phyloP scores from a whole-genome alignment of 2,888 invertebrate genomes.

The Priapulus caudatus region DNA sequence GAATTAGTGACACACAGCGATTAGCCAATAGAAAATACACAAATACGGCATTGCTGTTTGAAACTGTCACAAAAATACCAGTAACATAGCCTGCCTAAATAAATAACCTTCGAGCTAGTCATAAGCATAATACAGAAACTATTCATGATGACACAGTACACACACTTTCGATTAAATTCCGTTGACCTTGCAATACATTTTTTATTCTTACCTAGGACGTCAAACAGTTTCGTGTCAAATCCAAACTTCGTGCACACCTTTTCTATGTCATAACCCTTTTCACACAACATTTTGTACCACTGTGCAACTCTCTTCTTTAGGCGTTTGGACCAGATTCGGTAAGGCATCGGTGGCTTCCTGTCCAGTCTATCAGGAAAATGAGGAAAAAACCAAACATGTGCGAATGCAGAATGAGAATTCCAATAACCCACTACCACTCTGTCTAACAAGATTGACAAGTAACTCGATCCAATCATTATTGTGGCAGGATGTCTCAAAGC shows the following conservation, averaged over 20 bases:
- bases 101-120: too few relatives aligned
- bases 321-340: slow-evolving; percentile 46
- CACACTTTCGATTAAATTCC: too few relatives aligned
- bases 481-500: too few relatives aligned
- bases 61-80: too few relatives aligned
- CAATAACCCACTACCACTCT: slow-evolving; percentile 24
- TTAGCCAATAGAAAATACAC: too few relatives aligned
- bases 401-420: slow-evolving; percentile 24
- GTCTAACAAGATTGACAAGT: slow-evolving; percentile 15
- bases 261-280: slow-evolving; percentile 33
- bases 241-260: slow-evolving; percentile 39
- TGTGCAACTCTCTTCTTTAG: slow-evolving; percentile 40
- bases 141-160: too few relatives aligned
- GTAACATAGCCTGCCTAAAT: too few relatives aligned
- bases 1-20: too few relatives aligned
- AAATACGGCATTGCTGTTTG: too few relatives aligned
- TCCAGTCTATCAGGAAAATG: slow-evolving; percentile 36
- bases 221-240: slow-evolving; percentile 47
- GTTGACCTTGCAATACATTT: too few relatives aligned
- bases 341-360: slow-evolving; percentile 46
- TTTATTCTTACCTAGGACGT: slow-evolving; percentile 41
- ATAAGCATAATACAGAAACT: too few relatives aligned
- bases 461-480: slow-evolving; percentile 12
- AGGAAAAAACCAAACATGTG: too few relatives aligned
- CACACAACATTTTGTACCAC: slow-evolving; percentile 45